Evolutionary conservation across 2,888 invertebrate genomes (phyloP), one percentile per base, ranked within the genome.

Genomic region (Priocnemis perturbator): DNA sequence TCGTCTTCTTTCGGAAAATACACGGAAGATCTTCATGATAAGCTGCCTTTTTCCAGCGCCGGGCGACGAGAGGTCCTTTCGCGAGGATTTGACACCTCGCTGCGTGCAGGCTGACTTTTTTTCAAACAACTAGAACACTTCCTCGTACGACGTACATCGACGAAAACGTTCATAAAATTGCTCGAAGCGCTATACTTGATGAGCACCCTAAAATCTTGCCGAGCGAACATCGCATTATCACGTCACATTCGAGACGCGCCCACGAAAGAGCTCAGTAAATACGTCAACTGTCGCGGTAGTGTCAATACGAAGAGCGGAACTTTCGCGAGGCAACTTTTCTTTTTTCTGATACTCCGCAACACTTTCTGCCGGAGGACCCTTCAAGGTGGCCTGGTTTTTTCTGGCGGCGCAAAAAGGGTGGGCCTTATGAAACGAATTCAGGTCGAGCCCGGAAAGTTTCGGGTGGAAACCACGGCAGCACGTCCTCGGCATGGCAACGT

Each of bases 371-470:
- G 57, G n/a, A 50, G 52, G 52, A 21, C 48, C 30, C 58, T 50
- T n/a, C 37, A 17, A 37, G 21, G 37, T 19, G 59, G 59, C 30
- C 59, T 48, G 58, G 23, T 52, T 57, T 20, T 20, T 19, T 48
- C 23, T 53, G 55, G 7, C 37, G 37, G 37, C 37, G 37, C 37
- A 37, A 37, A 37, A 37, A 37, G 37, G 37, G 65, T 44, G 64
- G 67, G 61, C 26, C 71, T 70, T 59, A 73, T 71, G 71, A 69
- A 76, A 67, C 64, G 71, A 68, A 74, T 65, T 74, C 63, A 68
- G 68, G 71, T 73, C 73, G 70, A 71, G 69, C 67, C 74, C 58
- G 56, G 64, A 60, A 69, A 72, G 71, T 75, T 76, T 67, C 68
- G 61, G 52, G 23, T 52, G 59, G 67, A 64, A 76, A 61, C 69